phyloP scores from a whole-genome alignment of 2,797 vertebrate species.

The Acipenser oxyrinchus region DNA sequence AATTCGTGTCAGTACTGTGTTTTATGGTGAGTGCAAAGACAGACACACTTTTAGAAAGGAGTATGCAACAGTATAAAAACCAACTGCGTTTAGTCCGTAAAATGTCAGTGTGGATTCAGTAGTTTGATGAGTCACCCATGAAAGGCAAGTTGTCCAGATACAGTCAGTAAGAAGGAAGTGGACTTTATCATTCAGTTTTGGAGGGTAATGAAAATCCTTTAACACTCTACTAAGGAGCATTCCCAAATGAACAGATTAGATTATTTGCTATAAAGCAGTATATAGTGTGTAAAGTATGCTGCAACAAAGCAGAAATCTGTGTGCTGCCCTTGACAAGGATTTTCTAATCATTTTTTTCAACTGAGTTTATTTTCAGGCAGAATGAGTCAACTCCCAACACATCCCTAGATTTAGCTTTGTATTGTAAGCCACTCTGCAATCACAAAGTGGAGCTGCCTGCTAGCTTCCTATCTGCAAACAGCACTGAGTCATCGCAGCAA shows the following conservation, averaged over 20 bases:
- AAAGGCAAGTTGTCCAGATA: background rate
- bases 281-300: background rate
- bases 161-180: background rate
- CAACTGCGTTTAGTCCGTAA: no score
- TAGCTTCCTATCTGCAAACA: background rate
- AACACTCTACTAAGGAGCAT: background rate
- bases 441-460: background rate
- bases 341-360: background rate
- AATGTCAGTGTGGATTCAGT: no score
- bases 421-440: background rate
- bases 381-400: background rate
- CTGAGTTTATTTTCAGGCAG: background rate
- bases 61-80: no score
- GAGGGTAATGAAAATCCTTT: background rate
- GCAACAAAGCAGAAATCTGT: conserved; percentile 1
- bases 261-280: background rate
- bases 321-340: background rate
- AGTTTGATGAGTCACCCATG: background rate
- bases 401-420: conserved; percentile 4
- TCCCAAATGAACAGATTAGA: background rate
- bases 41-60: no score
- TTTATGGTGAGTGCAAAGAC: no score
- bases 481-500: background rate
- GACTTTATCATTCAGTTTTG: background rate
- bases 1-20: no score